phyloP scores from a whole-genome alignment of 2,113 vertebrate species.

The Callithrix jacchus region DNA sequence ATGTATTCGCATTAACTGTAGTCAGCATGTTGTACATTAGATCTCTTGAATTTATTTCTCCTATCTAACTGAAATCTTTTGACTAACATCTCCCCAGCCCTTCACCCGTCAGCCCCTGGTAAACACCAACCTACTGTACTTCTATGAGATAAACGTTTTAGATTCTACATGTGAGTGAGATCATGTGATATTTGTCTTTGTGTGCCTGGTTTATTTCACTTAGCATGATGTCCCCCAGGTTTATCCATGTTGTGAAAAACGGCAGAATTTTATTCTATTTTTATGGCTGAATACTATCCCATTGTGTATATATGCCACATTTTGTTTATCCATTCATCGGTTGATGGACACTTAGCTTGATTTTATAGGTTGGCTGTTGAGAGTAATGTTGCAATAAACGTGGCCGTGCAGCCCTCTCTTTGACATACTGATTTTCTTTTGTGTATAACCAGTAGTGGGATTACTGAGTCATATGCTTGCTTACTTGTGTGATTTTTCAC shows the following conservation, averaged over 20 bases:
- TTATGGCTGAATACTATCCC: background rate
- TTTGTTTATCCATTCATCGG: background rate
- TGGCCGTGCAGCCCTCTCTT: background rate
- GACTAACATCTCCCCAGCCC: background rate
- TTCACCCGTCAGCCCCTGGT: background rate
- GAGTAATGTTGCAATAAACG: background rate
- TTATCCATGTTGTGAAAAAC: background rate
- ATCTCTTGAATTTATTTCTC: background rate
- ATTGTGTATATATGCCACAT: background rate
- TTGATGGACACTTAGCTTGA: background rate
- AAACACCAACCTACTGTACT: background rate
- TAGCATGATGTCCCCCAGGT: background rate
- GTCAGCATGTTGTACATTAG: background rate
- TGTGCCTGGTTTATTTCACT: background rate
- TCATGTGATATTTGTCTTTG: background rate
- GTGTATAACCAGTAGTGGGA: background rate
- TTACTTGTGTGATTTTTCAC: background rate
- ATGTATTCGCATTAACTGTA: background rate
- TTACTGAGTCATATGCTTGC: background rate
- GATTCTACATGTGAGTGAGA: background rate
- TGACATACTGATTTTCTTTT: background rate
- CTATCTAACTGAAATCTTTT: background rate
- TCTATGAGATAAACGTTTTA: background rate
- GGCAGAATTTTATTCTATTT: background rate
- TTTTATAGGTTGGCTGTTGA: background rate